Evolutionary conservation across 2,888 invertebrate genomes (phyloP).

Genomic region (Geotrupes spiniger): DNA sequence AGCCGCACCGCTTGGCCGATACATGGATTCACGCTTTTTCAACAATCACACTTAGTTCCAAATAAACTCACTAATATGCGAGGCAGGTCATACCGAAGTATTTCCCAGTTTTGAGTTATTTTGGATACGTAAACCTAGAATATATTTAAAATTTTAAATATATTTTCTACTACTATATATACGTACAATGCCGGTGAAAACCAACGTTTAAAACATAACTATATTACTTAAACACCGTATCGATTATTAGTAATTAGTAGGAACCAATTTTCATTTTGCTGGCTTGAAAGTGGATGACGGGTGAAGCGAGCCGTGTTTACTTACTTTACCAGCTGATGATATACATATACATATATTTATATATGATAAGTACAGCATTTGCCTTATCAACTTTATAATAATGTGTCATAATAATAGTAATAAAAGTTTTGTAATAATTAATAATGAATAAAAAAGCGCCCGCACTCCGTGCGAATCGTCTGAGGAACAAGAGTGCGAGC

Average conservation of each 20-base stretch:
- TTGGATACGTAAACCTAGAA: slow-evolving; percentile 54
- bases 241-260: slow-evolving; percentile 53
- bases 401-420: slow-evolving; percentile 49
- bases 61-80: slow-evolving; percentile 75
- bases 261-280: slow-evolving; percentile 48
- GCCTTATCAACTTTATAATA: slow-evolving; percentile 52
- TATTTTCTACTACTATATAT: slow-evolving; percentile 52
- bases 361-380: slow-evolving; percentile 52
- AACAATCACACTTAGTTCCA: slow-evolving; percentile 76
- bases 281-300: slow-evolving; percentile 28
- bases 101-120: slow-evolving; percentile 55
- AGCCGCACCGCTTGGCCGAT: slow-evolving; percentile 10
- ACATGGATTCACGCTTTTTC: slow-evolving; percentile 35
- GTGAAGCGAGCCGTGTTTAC: slow-evolving; percentile 43
- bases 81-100: slow-evolving; percentile 61
- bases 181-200: slow-evolving; percentile 52
- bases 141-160: slow-evolving; percentile 51
- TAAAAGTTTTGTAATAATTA: slow-evolving; percentile 49
- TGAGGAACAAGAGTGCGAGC: slow-evolving; percentile 49
- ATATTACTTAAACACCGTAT: slow-evolving; percentile 53
- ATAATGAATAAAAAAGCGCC: slow-evolving; percentile 52
- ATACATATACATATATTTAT: slow-evolving; percentile 50
- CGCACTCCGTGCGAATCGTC: slow-evolving; percentile 44
- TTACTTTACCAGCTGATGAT: slow-evolving; percentile 48
- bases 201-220: slow-evolving; percentile 51